Conservation (phyloP, 1,140 invertebrate species). For the Bombus fervidus region DNA sequence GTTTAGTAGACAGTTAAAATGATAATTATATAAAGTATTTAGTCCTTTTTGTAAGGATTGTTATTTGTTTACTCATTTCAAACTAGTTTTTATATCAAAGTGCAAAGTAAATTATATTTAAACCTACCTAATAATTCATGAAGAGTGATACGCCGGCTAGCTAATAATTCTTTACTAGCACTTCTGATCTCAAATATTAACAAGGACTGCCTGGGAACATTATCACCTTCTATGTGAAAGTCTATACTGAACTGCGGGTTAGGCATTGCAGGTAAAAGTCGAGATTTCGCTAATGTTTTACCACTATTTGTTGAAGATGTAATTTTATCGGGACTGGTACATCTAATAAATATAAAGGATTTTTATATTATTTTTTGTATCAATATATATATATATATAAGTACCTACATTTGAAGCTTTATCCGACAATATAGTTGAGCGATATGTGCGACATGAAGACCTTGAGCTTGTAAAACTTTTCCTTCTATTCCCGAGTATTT, state of each 20-base stretch:
- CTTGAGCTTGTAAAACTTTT: slow-evolving; percentile 79
- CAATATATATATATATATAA: background rate
- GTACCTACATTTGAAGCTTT: slow-evolving; percentile 75
- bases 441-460: slow-evolving; percentile 77
- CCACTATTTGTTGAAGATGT: slow-evolving; percentile 67
- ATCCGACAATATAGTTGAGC: slow-evolving; percentile 78
- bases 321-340: slow-evolving; percentile 75
- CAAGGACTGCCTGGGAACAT: slow-evolving; percentile 74
- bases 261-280: slow-evolving; percentile 77
- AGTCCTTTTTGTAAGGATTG: too few species aligned
- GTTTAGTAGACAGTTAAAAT: background rate
- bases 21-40: background rate
- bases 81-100: background rate
- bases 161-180: slow-evolving; percentile 78
- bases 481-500: slow-evolving; percentile 79
- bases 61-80: too few species aligned
- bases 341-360: slow-evolving; percentile 51
- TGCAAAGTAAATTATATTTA: slow-evolving; percentile 4
- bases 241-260: slow-evolving; percentile 79
- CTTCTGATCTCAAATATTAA: slow-evolving; percentile 80
- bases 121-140: slow-evolving; percentile 78
- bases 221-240: slow-evolving; percentile 76
- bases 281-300: slow-evolving; percentile 79
- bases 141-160: slow-evolving; percentile 76
- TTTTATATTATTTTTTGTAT: background rate